Conservation (phyloP, 2,797 vertebrate genomes). For the Austrolebias charrua region DNA sequence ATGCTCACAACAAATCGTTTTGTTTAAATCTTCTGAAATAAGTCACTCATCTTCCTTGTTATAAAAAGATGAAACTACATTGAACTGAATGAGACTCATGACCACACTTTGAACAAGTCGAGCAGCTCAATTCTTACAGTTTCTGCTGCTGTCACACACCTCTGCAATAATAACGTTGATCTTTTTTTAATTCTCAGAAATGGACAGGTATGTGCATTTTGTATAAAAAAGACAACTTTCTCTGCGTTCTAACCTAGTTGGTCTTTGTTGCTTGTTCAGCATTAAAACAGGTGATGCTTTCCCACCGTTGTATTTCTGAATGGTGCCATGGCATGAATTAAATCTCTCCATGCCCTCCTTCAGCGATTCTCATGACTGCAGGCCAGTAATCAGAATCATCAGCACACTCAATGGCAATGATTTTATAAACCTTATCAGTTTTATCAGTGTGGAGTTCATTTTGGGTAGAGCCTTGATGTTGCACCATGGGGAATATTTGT, state of each 20-base stretch:
- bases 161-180: no score
- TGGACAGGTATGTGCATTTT: neutral
- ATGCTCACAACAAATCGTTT: constrained; percentile 10
- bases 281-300: neutral
- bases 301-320: neutral
- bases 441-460: constrained; percentile 44
- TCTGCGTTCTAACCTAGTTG: no score
- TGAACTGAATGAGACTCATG: neutral
- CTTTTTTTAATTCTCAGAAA: no score
- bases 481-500: constrained; percentile 24
- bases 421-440: constrained; percentile 48
- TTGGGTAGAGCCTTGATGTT: constrained; percentile 30
- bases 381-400: constrained; percentile 12
- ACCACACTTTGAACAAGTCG: neutral
- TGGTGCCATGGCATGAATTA: constrained; percentile 45
- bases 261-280: constrained; percentile 16
- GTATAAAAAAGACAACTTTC: neutral
- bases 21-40: constrained; percentile 15
- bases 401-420: constrained; percentile 14
- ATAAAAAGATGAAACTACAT: constrained; percentile 21
- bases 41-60: constrained; percentile 30
- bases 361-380: constrained; percentile 23
- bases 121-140: neutral
- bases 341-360: constrained; percentile 6
- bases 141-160: neutral